These are phyloP conservation scores for Actenoides lindsayi DNA, from an alignment of 2,113 vertebrate species.

Conservation along the genomic window DNA sequence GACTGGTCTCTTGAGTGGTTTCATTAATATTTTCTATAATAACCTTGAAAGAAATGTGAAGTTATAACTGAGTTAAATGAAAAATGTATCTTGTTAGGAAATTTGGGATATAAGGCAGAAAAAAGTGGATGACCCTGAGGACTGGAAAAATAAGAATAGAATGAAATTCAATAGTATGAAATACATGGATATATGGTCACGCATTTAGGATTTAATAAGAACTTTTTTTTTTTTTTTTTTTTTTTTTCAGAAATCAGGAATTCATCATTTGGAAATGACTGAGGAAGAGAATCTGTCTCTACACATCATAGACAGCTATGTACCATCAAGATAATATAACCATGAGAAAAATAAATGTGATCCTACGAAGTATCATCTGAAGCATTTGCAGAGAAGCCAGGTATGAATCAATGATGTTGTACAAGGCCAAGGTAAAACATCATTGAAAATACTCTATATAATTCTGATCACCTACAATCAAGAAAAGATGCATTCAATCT, in stretches of 20 bases:
- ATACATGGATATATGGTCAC: not conserved
- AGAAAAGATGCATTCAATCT: not conserved
- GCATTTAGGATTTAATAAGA: not conserved
- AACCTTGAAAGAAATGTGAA: constrained; percentile 46
- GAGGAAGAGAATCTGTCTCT: not conserved
- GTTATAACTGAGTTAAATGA: not conserved
- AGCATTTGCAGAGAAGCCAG: not conserved
- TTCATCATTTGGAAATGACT: not conserved
- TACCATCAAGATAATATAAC: not conserved
- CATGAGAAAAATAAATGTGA: not conserved
- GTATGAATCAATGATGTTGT: not conserved
- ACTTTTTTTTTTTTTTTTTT: not conserved
- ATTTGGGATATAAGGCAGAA: not conserved
- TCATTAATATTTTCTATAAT: constrained; percentile 46
- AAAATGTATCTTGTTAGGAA: constrained; percentile 1
- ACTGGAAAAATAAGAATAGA: not conserved
- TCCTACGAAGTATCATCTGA: not conserved
- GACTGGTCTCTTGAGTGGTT: constrained; percentile 32
- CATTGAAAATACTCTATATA: not conserved
- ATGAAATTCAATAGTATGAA: not conserved
- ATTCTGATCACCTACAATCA: not conserved
- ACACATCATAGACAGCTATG: not conserved
- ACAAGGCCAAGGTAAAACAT: not conserved
- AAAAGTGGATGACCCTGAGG: not conserved
- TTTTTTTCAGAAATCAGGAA: not conserved